Base-by-base conservation (phyloP, 2,888 invertebrate species). In the Archips crataeganus region DNA sequence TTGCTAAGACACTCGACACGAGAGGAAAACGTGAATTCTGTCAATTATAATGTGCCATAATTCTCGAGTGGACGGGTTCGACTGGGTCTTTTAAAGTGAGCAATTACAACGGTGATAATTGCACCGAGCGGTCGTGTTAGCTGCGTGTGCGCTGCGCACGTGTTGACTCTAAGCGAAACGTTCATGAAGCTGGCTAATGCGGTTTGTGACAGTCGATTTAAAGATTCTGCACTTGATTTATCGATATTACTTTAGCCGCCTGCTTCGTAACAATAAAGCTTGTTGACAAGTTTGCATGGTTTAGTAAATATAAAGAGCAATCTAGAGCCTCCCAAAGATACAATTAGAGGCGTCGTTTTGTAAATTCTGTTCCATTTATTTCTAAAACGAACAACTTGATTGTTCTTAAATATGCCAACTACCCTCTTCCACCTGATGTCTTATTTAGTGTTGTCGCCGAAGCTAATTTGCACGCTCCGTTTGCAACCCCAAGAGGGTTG, bases 391-490 rank as follows among this genome's bases (percentile, higher is more conserved):
- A 32, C 57, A 11, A 11, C 57, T 57, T 57, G 10, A 57, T 57
- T 57, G 11, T 32, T 32, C 32, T 32, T 57, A 32, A 32, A 11
- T 23, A 68, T 15, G 42, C 23, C 49, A 49, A 69, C 15, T 32
- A 57, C 34, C 51, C 42, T 51, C 23, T 32, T 65, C 65, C 64
- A 68, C 57, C 65, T 70, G 59, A 70, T 74, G 61, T 70, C 65
- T 70, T 69, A 68, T 74, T 74, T 79, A 77, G 77, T 76, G 75
- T 75, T 73, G 73, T 68, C 79, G 77, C 79, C 74, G 70, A 69
- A 77, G 78, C 79, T 79, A 77, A 74, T 82, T 82, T 79, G 79
- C 81, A 78, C 81, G 79, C 81, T 83, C 79, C 81, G 85, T 80
- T 85, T 78, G 77, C 77, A 77, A 79, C 84, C 83, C 83, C 71